These are phyloP conservation scores for Conus betulinus DNA, from an alignment of 1,140 invertebrate genomes.

Conservation along the genomic window DNA sequence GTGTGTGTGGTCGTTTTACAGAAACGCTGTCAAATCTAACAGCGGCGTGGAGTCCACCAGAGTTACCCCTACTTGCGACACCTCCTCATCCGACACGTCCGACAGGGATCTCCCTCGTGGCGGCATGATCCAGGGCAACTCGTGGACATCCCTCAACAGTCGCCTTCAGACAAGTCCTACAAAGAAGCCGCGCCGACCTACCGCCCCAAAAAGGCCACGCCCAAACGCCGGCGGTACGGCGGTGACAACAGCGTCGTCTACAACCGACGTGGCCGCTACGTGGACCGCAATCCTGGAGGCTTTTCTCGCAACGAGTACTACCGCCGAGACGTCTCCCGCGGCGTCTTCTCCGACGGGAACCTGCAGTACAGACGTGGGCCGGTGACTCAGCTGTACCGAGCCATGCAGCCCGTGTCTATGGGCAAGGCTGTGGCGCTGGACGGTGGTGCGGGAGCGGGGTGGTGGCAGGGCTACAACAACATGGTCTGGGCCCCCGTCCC, in stretches of 20 bases:
- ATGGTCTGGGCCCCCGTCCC: not conserved
- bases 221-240: too few species aligned
- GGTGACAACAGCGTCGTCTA: slow-evolving; percentile 10
- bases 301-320: not conserved
- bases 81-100: not conserved
- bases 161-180: not conserved
- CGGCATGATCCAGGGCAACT: too few species aligned
- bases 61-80: not conserved
- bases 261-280: not conserved
- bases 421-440: not conserved
- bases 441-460: not conserved
- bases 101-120: not conserved
- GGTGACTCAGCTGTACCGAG: not conserved
- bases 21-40: too few species aligned
- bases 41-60: too few species aligned
- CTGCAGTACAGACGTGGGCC: not conserved
- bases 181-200: not conserved
- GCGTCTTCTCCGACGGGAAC: not conserved
- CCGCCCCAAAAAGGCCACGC: not conserved
- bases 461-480: slow-evolving; percentile 22
- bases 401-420: not conserved
- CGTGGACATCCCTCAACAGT: too few species aligned
- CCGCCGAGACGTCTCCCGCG: not conserved
- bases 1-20: too few species aligned
- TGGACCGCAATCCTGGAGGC: not conserved